Base-by-base conservation (phyloP, 1,140 invertebrate genomes). In the Vanessa tameamea region DNA sequence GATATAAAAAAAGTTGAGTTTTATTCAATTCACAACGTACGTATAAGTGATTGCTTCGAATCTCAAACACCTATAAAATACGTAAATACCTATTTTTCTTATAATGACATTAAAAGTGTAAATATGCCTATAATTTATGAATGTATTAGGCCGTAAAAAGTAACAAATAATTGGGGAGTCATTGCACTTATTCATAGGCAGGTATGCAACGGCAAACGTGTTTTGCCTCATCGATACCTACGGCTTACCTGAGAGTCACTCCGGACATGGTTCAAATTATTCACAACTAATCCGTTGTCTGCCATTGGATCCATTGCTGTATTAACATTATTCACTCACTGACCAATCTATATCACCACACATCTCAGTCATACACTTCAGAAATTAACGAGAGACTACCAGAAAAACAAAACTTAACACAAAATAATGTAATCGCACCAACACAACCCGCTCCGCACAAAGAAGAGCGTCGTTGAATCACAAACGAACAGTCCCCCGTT, bases 201-300 rank as follows among this genome's bases (percentile, higher is more conserved):
- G 84, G 82, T 82, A 86, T 87, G 85, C 83, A 87, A 81, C 81
- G 75, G 79, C 82, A 91, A 91, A 90, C 86, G 83, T 87, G 88
- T 92, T 89, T 89, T 76, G 80, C 82, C 75, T 82, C 83, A 82
- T 83, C 83, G 81, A 86, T 87, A 90, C 82, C 79, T 85, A 83
- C 82, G 80, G 79, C 90, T 90, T 89, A 93, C 91, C 91, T 92
- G 91, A 85, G 90, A 91, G 51, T 93, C 91, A 84, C 80, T 91
- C 82, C 91, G 90, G 84, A 87, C 87, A 81, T 92, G 91, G 82
- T 91, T 92, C 84, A 93, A 84, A 88, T 93, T 93, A 82, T 93
- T 93, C 84, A 88, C 87, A 81, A 91, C 87, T 79, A 92, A 84
- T 77, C 88, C 89, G 88, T 87, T 91, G 80, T 93, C 91, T 75